A percentile compares a stretch with the other conserved stretches of the same genome.
Conservation (phyloP, 2,888 invertebrate genomes). For the Tipula confusa region DNA sequence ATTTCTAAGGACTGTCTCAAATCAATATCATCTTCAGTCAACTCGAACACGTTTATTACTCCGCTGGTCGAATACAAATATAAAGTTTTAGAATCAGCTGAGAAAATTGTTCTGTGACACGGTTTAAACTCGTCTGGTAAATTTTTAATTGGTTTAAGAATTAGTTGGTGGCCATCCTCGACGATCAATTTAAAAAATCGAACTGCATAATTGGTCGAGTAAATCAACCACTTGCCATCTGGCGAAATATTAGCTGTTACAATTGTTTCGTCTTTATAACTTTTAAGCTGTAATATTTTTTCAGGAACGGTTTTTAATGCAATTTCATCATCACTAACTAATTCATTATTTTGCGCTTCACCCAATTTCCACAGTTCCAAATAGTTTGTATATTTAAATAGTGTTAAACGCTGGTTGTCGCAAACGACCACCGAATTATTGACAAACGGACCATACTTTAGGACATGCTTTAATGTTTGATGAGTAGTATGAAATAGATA, state of each 20-base stretch:
- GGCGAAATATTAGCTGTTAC: slow-evolving; percentile 66
- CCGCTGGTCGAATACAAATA: slow-evolving; percentile 49
- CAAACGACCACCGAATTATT: slow-evolving; percentile 58
- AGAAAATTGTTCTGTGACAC: slow-evolving; percentile 49
- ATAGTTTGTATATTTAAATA: slow-evolving; percentile 58
- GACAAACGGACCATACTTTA: slow-evolving; percentile 69
- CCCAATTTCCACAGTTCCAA: slow-evolving; percentile 65
- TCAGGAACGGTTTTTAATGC: slow-evolving; percentile 51
- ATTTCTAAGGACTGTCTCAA: slow-evolving; percentile 46
- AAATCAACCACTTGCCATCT: slow-evolving; percentile 67
- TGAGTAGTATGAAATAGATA: slow-evolving; percentile 67
- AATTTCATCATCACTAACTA: slow-evolving; percentile 39
- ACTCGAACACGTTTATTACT: slow-evolving; percentile 48
- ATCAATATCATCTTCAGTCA: slow-evolving; percentile 44
- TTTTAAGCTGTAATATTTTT: slow-evolving; percentile 65
- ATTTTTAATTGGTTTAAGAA: slow-evolving; percentile 45
- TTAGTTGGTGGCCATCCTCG: slow-evolving; percentile 39
- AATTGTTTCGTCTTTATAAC: slow-evolving; percentile 63
- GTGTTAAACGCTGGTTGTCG: slow-evolving; percentile 53
- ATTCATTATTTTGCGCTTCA: slow-evolving; percentile 41
- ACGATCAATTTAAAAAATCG: slow-evolving; percentile 60
- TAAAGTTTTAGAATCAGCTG: slow-evolving; percentile 47
- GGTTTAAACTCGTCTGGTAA: slow-evolving; percentile 45
- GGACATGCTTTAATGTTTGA: slow-evolving; percentile 56
- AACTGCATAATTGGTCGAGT: slow-evolving; percentile 64